Evolutionary conservation across 2,797 vertebrate genomes (phyloP).

Genomic region (Orestias chungarensis): DNA sequence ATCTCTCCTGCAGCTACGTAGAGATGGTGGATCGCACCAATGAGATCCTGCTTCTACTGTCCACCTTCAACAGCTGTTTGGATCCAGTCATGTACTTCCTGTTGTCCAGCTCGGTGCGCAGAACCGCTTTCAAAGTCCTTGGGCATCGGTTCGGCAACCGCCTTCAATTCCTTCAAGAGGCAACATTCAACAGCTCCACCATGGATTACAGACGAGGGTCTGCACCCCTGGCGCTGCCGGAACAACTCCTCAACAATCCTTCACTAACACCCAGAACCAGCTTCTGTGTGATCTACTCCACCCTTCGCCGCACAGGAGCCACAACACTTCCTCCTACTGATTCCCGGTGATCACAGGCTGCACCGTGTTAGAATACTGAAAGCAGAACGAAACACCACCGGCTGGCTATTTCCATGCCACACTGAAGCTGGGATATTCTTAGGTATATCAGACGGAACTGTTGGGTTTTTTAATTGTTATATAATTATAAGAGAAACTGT

Average conservation of each 20-base stretch:
- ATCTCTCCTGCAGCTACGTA: conserved; percentile 72
- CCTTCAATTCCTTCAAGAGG: conserved; percentile 29
- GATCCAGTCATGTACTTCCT: conserved; percentile 97
- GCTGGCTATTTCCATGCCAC: neutral
- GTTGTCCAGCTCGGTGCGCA: conserved; percentile 90
- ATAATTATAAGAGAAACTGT: neutral
- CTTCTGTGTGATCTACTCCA: conserved; percentile 43
- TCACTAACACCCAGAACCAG: conserved; percentile 48
- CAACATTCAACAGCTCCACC: conserved; percentile 57
- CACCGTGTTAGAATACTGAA: neutral
- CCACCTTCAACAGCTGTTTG: conserved; percentile 93
- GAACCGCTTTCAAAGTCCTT: conserved; percentile 71
- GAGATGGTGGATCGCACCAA: conserved; percentile 84
- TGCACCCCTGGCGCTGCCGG: neutral
- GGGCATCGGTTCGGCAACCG: conserved; percentile 35
- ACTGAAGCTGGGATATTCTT: neutral
- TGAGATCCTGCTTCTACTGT: conserved; percentile 89
- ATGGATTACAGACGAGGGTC: conserved; percentile 48
- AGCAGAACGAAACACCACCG: too few species aligned
- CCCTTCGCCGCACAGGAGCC: conserved; percentile 8
- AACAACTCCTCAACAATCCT: neutral
- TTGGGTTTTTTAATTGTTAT: neutral
- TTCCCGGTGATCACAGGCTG: conserved; percentile 16
- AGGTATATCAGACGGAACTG: neutral
- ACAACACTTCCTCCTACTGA: neutral